Base-by-base conservation (phyloP, 1,140 invertebrate genomes). In the Halictus rubicundus region DNA sequence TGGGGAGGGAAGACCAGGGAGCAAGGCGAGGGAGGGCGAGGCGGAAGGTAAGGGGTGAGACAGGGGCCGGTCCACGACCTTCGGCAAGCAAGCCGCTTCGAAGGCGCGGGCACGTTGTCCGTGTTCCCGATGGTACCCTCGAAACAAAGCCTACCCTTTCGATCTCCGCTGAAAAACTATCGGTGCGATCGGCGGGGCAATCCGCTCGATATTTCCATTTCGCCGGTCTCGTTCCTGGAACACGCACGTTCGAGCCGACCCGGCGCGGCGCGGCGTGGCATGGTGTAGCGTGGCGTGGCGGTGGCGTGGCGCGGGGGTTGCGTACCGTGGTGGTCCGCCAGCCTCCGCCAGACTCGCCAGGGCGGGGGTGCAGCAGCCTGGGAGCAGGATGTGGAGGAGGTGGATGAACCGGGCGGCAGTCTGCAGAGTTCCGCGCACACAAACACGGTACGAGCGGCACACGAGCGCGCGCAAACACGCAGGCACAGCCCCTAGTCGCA, bases 391-490 rank as follows among this genome's bases (percentile, higher is more conserved):
- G 60, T 19, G 77, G 86, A 83, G 89, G 88, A 92, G 92, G 92
- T 92, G 91, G 92, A 92, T 92, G 92, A 92, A 92, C 91, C 91
- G 89, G 87, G 89, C 86, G 89, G 83, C 82, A 83, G 88, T 88
- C 88, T 89, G 84, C 87, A 85, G 80, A 87, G 75, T 84, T 78
- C 68, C 52, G 59, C 70, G 72, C 65, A 65, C 71, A 84, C 75
- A 61, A n/a, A 21, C 32, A 21, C 21, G 42, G 5, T n/a, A n/a
- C 42, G 7, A 14, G 14, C 9, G 14, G 42, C 14, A 14, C 42
- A 46, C 32, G 32, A 14, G 9, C 42, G 23, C 21, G 72, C 75
- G 25, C 49, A 37, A 9, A 2, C 63, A 27, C 37, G 6, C 23
- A n/a, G 3, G 37, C 12, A 25, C 23, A n/a, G 42, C 16, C 6